Base-by-base conservation (phyloP, 1,140 invertebrate species). In the Apocrypta bakeri region DNA sequence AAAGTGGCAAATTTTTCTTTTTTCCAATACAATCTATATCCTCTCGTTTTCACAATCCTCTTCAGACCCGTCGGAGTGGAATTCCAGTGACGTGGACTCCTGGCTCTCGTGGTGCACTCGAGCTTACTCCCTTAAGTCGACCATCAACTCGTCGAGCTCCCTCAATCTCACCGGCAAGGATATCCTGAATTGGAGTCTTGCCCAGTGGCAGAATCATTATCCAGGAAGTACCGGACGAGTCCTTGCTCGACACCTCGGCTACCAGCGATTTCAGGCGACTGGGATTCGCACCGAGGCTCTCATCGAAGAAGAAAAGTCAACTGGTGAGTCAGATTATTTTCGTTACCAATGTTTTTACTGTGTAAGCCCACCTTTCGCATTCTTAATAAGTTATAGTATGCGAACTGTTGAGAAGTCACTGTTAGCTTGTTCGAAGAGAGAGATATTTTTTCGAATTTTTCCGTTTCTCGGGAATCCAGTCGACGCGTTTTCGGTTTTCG, bases 41-140 rank as follows among this genome's bases (percentile, higher is more conserved):
- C 33, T 2, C 0, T 21, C 74, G 31, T 27, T 27, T 14, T 79
- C n/a, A 2, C 31, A 1, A 17, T 31, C 12, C 17, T 72, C 64
- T 31, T 0, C 87, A 93, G 95, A 96, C 93, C 95, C 95, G 29
- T 91, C 92, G 33, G 92, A 93, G 86, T 96, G 95, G 95, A 93
- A 90, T 56, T 85, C 89, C 1, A 90, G 88, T 31, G 94, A 96
- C 86, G 94, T 96, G 61, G 88, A 88, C 64, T 92, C 93, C 27
- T 96, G 95, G 95, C 88, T 96, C 29, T 90, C 90, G 25, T 96
- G 95, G 95, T 93, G 94, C 75, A 92, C 91, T 9, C 91, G 92
- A 29, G 93, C 94, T 83, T 95, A 95, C 84, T 91, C 93, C 6
- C 92, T 96, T 71, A 90, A 72, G 12, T 68, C 75, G 24, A 56